Percentiles rank a stretch among this genome's conserved stretches.
phyloP scores from a whole-genome alignment of 2,888 invertebrate species.

The Zaprionus obscuricornis region DNA sequence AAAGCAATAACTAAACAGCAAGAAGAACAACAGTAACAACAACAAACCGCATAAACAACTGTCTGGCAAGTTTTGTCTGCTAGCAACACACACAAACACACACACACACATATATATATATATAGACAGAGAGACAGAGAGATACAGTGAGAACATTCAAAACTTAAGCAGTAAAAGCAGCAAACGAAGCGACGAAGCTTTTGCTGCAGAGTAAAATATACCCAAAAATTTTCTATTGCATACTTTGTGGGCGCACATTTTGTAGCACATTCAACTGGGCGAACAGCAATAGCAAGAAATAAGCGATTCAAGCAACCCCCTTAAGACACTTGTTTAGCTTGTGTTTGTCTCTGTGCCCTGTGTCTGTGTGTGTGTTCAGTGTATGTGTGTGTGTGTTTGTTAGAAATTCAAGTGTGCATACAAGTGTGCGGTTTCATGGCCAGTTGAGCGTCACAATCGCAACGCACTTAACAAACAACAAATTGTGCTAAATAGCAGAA shows the following conservation, averaged over 20 bases:
- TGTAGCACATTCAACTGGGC: conserved; percentile 72
- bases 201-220: conserved; percentile 36
- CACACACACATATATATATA: background rate
- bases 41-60: no score
- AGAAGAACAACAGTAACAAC: conserved; percentile 1
- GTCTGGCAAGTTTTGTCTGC: conserved; percentile 34
- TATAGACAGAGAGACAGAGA: background rate
- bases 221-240: conserved; percentile 46
- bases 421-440: conserved; percentile 67
- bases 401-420: conserved; percentile 54
- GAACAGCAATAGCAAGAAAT: conserved; percentile 48
- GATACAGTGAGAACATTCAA: background rate
- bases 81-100: conserved; percentile 2
- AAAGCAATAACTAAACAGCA: conserved; percentile 13
- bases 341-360: no score
- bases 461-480: conserved; percentile 30
- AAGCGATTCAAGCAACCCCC: conserved; percentile 21
- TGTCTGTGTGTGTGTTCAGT: background rate
- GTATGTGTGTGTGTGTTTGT: conserved; percentile 12
- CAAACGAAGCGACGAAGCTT: background rate
- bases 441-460: conserved; percentile 53
- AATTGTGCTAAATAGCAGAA: background rate
- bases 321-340: no score
- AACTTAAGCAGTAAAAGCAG: conserved; percentile 33
- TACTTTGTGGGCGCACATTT: conserved; percentile 69